Evolutionary conservation across 2,113 vertebrate genomes (phyloP).

Genomic region (Morone chrysops): DNA sequence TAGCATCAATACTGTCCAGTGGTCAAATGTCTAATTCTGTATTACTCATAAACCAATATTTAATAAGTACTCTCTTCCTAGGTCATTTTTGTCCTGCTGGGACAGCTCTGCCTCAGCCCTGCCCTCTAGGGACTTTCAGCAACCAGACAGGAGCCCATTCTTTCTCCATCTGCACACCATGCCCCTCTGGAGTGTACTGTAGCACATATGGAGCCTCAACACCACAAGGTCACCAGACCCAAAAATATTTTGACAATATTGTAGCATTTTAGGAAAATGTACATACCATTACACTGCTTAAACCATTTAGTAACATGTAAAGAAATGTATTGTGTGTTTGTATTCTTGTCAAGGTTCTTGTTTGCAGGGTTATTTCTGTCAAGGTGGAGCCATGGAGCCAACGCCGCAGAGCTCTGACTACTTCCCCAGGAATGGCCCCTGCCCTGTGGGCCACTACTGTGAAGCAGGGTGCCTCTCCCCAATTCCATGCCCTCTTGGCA

Average conservation of each 20-base stretch:
- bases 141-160: slow-evolving; percentile 81
- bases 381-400: slow-evolving; percentile 85
- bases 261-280: not conserved
- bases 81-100: slow-evolving; percentile 88
- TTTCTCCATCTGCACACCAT: slow-evolving; percentile 83
- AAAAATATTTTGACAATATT: not conserved
- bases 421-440: slow-evolving; percentile 86
- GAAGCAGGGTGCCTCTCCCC: slow-evolving; percentile 85
- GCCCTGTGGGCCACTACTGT: slow-evolving; percentile 89
- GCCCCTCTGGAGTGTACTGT: slow-evolving; percentile 89
- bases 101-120: slow-evolving; percentile 82
- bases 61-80: slow-evolving; percentile 54
- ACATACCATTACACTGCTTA: not conserved
- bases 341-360: slow-evolving; percentile 83
- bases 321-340: not conserved
- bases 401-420: slow-evolving; percentile 74
- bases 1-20: not conserved
- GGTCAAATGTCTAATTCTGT: not conserved
- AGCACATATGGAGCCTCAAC: slow-evolving; percentile 83
- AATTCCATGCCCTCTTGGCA: slow-evolving; percentile 88
- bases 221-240: slow-evolving; percentile 84
- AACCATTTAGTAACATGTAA: not conserved
- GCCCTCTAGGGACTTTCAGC: slow-evolving; percentile 88
- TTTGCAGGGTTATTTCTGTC: slow-evolving; percentile 89
- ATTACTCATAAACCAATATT: not conserved